Percentiles rank a stretch among this genome's conserved stretches.
These are phyloP conservation scores for Ictalurus furcatus DNA, from an alignment of 2,113 vertebrate species.

Conservation along the genomic window DNA sequence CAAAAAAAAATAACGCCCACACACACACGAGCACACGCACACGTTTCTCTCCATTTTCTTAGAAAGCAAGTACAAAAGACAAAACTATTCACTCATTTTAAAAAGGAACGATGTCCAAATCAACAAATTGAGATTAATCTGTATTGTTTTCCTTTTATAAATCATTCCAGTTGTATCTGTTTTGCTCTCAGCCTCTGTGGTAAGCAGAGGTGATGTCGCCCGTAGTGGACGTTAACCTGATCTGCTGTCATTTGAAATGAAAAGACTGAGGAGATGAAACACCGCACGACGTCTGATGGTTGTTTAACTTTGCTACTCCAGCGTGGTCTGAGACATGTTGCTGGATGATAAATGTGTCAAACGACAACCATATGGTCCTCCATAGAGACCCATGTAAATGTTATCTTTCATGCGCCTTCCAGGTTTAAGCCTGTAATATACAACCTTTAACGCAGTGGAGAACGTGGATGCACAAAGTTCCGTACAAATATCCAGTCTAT, in stretches of 20 bases:
- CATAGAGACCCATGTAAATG: constrained; percentile 17
- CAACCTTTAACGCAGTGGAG: constrained; percentile 15
- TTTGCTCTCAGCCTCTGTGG: constrained; percentile 47
- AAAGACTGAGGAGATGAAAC: constrained; percentile 40
- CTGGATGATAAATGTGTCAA: constrained; percentile 10
- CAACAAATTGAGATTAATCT: constrained; percentile 45
- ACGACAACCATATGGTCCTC: constrained; percentile 35
- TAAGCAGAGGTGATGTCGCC: constrained; percentile 25
- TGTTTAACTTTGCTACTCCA: constrained; percentile 29
- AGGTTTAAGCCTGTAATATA: constrained; percentile 5
- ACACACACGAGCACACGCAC: constrained; percentile 51
- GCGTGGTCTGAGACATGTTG: constrained; percentile 15
- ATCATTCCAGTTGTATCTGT: constrained; percentile 65
- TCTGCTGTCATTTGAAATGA: constrained; percentile 35
- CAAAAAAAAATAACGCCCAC: constrained; percentile 45
- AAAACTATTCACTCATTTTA: constrained; percentile 42
- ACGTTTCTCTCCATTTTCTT: constrained; percentile 53
- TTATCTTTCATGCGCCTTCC: constrained; percentile 1
- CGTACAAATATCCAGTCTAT: background rate
- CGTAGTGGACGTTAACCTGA: constrained; percentile 4
- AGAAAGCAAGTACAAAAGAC: constrained; percentile 56
- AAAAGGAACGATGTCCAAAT: constrained; percentile 46
- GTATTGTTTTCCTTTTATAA: constrained; percentile 24
- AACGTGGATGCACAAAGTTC: constrained; percentile 24
- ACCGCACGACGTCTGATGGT: constrained; percentile 34